Conservation (phyloP, 2,113 vertebrate genomes). For the Macquaria australasica region DNA sequence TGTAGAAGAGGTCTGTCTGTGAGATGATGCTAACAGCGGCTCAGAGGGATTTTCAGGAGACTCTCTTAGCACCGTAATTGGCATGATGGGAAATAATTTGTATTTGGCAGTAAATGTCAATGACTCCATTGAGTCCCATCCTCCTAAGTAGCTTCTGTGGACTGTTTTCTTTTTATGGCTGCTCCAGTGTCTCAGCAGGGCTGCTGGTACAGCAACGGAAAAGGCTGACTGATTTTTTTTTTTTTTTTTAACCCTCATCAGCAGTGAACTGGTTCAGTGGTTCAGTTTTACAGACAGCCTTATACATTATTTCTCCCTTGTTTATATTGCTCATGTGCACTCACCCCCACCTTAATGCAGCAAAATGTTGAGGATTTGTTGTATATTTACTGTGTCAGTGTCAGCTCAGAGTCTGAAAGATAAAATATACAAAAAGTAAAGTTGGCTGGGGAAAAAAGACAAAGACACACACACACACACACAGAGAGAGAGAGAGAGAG, state of each 20-base stretch:
- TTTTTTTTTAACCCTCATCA: background rate
- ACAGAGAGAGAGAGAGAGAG: background rate
- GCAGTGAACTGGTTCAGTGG: background rate
- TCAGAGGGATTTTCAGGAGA: slow-evolving; percentile 15
- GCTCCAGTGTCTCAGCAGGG: slow-evolving; percentile 9
- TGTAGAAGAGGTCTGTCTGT: slow-evolving; percentile 7
- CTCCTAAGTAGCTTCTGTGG: slow-evolving; percentile 50
- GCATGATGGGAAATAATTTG: slow-evolving; percentile 55
- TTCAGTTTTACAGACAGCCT: background rate
- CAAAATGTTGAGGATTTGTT: too few species aligned
- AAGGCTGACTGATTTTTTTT: background rate
- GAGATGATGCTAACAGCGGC: background rate
- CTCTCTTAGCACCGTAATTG: slow-evolving; percentile 44
- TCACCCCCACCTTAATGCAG: background rate
- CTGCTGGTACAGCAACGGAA: background rate
- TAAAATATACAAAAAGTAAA: background rate
- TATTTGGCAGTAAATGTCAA: slow-evolving; percentile 68
- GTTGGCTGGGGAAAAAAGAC: background rate
- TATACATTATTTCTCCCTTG: background rate
- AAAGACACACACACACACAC: background rate
- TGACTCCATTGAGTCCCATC: slow-evolving; percentile 49
- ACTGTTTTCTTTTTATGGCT: slow-evolving; percentile 47
- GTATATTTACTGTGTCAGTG: background rate
- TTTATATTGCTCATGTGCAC: background rate
- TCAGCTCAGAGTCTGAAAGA: background rate